These are phyloP conservation scores for Emmelina monodactyla DNA, from an alignment of 2,888 invertebrate genomes.

Conservation along the genomic window DNA sequence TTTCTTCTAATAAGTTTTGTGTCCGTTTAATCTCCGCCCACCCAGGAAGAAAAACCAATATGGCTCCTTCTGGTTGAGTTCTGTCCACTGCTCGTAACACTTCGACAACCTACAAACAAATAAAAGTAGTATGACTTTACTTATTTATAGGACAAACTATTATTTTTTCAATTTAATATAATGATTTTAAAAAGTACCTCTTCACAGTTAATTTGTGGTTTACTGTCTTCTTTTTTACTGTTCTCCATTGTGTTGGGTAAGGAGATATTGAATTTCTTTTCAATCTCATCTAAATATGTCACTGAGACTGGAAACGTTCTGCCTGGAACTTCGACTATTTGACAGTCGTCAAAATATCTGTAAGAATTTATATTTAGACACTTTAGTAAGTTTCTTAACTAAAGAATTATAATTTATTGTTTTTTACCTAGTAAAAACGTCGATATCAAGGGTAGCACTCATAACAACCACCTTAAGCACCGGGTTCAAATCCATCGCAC, in stretches of 20 bases:
- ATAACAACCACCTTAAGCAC: constrained; percentile 70
- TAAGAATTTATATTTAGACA: neutral
- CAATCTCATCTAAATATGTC: constrained; percentile 63
- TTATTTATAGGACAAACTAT: too few relatives aligned
- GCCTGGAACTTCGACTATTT: constrained; percentile 62
- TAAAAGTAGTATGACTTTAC: too few relatives aligned
- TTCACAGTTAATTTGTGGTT: constrained; percentile 51
- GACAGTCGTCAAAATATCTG: constrained; percentile 52
- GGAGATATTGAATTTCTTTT: constrained; percentile 25
- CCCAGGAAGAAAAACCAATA: constrained; percentile 78
- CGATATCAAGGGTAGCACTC: constrained; percentile 76
- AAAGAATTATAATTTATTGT: neutral
- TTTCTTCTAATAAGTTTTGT: constrained; percentile 45
- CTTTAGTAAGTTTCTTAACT: neutral
- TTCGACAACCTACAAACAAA: constrained; percentile 46
- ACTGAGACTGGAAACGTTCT: constrained; percentile 68
- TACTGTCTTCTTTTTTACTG: constrained; percentile 33
- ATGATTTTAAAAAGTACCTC: constrained; percentile 31
- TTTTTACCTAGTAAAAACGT: constrained; percentile 66
- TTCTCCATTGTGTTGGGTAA: constrained; percentile 30
- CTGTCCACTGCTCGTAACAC: constrained; percentile 66
- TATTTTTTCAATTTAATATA: too few relatives aligned
- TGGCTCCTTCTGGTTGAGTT: constrained; percentile 69
- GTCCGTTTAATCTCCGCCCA: constrained; percentile 74
- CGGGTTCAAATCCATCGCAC: constrained; percentile 59